These are phyloP conservation scores for Coreius guichenoti DNA, from an alignment of 2,797 vertebrate species.

Conservation along the genomic window DNA sequence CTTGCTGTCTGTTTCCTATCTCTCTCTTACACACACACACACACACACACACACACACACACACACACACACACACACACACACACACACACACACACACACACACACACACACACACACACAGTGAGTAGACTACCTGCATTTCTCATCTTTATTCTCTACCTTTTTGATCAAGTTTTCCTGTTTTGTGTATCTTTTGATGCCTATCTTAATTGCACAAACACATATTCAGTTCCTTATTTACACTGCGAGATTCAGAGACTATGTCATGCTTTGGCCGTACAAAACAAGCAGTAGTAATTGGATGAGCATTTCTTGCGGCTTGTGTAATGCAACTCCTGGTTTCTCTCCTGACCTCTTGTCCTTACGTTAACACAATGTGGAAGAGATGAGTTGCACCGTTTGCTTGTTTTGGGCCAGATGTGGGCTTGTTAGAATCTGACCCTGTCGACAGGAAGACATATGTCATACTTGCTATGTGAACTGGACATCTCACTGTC, in stretches of 20 bases:
- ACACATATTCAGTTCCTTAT: constrained; percentile 52
- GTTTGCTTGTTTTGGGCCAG: constrained; percentile 64
- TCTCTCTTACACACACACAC: constrained; percentile 50
- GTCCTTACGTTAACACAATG: constrained; percentile 50
- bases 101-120: constrained; percentile 44
- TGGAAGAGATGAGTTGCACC: constrained; percentile 53
- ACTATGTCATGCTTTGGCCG: constrained; percentile 56
- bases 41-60: constrained; percentile 47
- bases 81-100: constrained; percentile 3
- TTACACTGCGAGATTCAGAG: constrained; percentile 12
- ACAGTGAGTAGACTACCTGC: constrained; percentile 61
- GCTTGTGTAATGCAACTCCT: constrained; percentile 57
- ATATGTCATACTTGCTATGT: constrained; percentile 74
- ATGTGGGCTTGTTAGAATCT: constrained; percentile 67
- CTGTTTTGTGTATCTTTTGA: constrained; percentile 57
- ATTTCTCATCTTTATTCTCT: constrained; percentile 60
- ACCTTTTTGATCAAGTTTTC: constrained; percentile 67
- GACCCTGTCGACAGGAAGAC: constrained; percentile 74
- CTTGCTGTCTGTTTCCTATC: constrained; percentile 59
- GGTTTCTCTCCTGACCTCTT: constrained; percentile 57
- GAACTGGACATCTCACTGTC: constrained; percentile 58
- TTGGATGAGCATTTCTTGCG: constrained; percentile 62
- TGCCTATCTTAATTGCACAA: constrained; percentile 69
- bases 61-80: constrained; percentile 26
- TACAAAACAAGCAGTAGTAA: constrained; percentile 60